These are phyloP conservation scores for Mirounga angustirostris DNA, from an alignment of 2,113 vertebrate genomes.

Conservation along the genomic window DNA sequence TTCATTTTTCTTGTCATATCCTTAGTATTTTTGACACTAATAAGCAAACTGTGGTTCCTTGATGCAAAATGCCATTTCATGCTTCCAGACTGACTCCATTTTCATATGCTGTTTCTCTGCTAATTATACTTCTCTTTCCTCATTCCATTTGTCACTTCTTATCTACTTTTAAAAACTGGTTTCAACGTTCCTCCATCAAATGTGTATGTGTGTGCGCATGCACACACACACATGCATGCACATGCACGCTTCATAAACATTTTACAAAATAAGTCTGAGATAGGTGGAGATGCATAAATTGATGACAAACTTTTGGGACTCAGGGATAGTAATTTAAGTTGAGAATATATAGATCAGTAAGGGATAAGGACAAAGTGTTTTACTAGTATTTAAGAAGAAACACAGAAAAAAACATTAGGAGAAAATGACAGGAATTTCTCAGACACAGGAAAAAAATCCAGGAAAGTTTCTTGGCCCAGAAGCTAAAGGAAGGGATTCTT, in stretches of 20 bases:
- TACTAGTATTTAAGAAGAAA: not conserved
- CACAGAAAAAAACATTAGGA: not conserved
- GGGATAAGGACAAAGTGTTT: not conserved
- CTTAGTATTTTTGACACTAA: not conserved
- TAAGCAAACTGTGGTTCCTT: not conserved
- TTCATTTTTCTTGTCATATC: accelerated
- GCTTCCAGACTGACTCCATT: not conserved
- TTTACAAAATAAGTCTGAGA: not conserved
- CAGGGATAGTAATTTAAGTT: not conserved
- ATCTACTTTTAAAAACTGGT: not conserved
- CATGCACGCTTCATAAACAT: not conserved
- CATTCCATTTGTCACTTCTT: not conserved
- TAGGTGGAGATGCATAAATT: not conserved
- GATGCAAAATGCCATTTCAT: not conserved
- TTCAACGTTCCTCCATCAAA: not conserved
- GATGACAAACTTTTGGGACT: not conserved
- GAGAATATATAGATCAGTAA: not conserved
- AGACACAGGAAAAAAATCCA: not conserved
- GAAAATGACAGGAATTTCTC: not conserved
- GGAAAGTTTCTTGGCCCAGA: not conserved
- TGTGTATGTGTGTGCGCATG: not conserved
- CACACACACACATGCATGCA: too few relatives aligned
- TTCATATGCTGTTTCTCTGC: not conserved
- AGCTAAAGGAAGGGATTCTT: not conserved
- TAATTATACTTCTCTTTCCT: not conserved